Base-by-base conservation (phyloP, 2,797 vertebrate species). In the Synaphobranchus kaupii region DNA sequence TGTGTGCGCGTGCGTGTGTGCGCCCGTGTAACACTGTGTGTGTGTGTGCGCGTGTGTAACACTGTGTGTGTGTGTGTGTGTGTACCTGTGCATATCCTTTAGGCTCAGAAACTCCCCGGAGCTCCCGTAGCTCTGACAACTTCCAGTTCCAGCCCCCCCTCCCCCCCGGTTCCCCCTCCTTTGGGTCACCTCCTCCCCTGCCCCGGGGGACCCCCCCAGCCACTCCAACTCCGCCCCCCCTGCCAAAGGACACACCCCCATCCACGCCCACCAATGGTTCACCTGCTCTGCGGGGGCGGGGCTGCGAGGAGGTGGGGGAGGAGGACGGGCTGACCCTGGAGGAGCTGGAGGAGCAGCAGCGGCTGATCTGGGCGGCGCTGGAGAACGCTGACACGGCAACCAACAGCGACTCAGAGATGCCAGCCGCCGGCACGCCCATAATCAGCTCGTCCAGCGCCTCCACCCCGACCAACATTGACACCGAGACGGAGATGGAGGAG, bases 261-360 rank as follows among this genome's bases (percentile, higher is more conserved):
- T 88, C 90, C 17, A 97, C 96, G 48, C 95, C 97, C 76, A 90
- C 94, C 28, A 90, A 94, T 0, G 93, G 96, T 88, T 95, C 93
- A 0, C 96, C 96, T 17, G 94, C 94, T 76, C 84, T 94, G 1
- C 92, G 90, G 28, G 86, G 90, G 22, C 91, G 89, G 8, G 92
- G 91, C 84, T 81, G 90, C 0, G 90, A 95, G 13, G 94, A 97
- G 28, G 93, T 93, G 94, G 95, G 96, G 0, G 93, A 96, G 0
- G 97, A 98, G 90, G 98, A 99, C 28, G 96, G 97, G 0, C 93
- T 99, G 89, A 97, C 97, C 0, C 90, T 99, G 90, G 99, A 99
- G 87, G 98, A 99, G 87, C 95, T 99, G 4, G 99, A 99, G 90
- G 98, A 99, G 87, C 97, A 99, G 90, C 98, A 99, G 94, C 95